These are phyloP conservation scores for Dendroctonus ponderosae DNA, from an alignment of 1,140 invertebrate species.

Conservation along the genomic window DNA sequence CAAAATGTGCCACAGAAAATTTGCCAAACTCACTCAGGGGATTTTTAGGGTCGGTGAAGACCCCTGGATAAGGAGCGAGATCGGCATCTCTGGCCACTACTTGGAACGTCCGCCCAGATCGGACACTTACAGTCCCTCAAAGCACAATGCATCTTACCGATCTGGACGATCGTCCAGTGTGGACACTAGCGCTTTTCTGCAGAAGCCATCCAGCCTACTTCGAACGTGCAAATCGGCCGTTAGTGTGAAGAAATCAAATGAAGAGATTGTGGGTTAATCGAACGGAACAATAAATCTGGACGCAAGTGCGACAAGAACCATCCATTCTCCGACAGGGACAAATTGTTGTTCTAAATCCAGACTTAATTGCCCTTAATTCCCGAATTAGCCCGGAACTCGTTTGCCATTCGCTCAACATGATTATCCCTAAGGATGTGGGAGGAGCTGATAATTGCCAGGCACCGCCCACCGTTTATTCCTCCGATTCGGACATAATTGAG, in stretches of 20 bases:
- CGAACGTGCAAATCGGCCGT: constrained; percentile 38
- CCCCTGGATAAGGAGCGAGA: constrained; percentile 45
- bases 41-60: constrained; percentile 43
- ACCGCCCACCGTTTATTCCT: background rate
- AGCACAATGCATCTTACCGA: constrained; percentile 37
- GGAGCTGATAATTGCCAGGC: constrained; percentile 18
- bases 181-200: constrained; percentile 33
- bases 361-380: no score
- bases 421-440: constrained; percentile 38
- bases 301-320: no score
- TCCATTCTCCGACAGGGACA: no score
- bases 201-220: constrained; percentile 11
- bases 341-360: no score
- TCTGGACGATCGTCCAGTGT: constrained; percentile 42
- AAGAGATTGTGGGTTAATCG: constrained; percentile 16
- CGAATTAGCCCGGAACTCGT: background rate
- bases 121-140: constrained; percentile 25
- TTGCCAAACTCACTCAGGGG: constrained; percentile 13
- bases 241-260: constrained; percentile 33
- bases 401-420: constrained; percentile 6
- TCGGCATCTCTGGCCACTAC: constrained; percentile 46
- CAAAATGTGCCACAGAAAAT: background rate
- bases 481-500: no score
- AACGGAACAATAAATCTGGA: background rate
- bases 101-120: constrained; percentile 41